Conservation (phyloP, 2,113 vertebrate species). For the Lepidothrix coronata region DNA sequence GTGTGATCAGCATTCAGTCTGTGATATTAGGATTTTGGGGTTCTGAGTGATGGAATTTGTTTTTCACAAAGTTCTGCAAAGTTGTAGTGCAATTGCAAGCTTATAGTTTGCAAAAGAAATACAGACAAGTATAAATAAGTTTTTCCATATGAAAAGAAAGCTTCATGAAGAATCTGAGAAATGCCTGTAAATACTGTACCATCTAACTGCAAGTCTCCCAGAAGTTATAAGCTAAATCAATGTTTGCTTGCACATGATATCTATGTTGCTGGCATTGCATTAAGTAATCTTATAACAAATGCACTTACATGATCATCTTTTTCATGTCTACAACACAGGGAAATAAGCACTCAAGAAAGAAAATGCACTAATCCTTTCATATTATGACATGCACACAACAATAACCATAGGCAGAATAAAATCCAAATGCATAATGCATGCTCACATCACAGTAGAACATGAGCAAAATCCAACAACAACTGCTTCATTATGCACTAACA, state of each 20-base stretch:
- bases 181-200: background rate
- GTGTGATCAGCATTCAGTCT: background rate
- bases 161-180: background rate
- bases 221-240: background rate
- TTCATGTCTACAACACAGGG: background rate
- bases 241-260: background rate
- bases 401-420: constrained; percentile 35
- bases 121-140: background rate
- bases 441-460: background rate
- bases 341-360: background rate
- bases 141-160: background rate
- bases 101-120: background rate
- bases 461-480: background rate
- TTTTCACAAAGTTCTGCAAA: background rate
- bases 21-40: background rate
- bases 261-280: background rate
- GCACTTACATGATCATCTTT: background rate
- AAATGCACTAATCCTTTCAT: constrained; percentile 3
- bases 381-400: background rate
- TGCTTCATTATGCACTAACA: constrained; percentile 32
- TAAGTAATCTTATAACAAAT: background rate
- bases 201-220: background rate
- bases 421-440: constrained; percentile 39
- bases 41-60: background rate
- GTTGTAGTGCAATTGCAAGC: background rate